Conservation (phyloP, 2,888 invertebrate species). For the Arge pagana region DNA sequence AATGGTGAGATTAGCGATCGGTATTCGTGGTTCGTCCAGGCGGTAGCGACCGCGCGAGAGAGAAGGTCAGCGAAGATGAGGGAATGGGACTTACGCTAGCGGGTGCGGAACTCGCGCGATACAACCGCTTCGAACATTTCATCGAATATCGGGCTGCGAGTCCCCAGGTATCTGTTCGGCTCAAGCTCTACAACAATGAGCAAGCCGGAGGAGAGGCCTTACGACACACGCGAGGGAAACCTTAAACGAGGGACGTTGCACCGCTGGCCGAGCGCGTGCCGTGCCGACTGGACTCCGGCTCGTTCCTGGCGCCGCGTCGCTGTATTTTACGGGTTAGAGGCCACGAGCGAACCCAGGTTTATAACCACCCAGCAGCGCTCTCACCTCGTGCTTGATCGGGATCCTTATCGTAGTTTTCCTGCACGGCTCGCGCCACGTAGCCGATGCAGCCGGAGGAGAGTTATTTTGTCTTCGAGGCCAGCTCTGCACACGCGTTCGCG, state of each 20-base stretch:
- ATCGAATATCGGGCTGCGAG: neutral
- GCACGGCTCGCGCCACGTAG: no score
- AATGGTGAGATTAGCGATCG: conserved; percentile 34
- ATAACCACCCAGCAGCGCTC: no score
- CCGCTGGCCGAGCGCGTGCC: neutral
- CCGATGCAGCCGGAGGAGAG: no score
- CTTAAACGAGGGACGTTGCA: conserved; percentile 41
- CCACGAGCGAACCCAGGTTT: no score
- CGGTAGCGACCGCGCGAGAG: neutral
- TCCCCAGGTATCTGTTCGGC: neutral
- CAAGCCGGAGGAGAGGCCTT: conserved; percentile 44
- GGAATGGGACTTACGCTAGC: neutral
- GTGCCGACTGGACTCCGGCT: neutral
- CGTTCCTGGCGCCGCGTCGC: neutral
- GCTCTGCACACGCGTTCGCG: no score
- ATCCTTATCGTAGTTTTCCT: no score
- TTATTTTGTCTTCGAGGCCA: no score
- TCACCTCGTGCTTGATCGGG: no score
- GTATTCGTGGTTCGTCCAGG: conserved; percentile 10
- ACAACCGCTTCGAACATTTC: neutral
- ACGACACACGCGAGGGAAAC: conserved; percentile 51
- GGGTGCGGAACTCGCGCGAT: neutral
- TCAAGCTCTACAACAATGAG: conserved; percentile 6
- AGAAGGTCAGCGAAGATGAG: no score
- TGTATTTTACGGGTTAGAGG: neutral